Evolutionary conservation across 2,113 vertebrate genomes (phyloP).

Genomic region (Peucedramus taeniatus): DNA sequence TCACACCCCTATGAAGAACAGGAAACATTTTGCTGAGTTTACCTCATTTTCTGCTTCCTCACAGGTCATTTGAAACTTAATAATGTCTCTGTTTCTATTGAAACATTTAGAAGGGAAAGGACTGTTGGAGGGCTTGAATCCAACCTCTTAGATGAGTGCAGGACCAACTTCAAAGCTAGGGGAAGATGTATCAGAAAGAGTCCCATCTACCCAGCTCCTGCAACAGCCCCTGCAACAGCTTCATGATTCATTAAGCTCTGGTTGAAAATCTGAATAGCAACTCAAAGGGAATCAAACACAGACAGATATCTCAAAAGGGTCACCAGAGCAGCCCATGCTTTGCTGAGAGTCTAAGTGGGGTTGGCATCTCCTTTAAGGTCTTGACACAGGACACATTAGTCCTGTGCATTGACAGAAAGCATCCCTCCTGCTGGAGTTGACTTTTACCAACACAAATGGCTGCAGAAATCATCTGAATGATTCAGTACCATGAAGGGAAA

Average conservation of each 20-base stretch:
- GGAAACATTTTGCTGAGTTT: not conserved
- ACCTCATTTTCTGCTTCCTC: not conserved
- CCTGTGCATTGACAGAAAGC: not conserved
- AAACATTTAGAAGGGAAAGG: not conserved
- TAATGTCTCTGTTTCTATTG: not conserved
- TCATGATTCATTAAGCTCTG: not conserved
- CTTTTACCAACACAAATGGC: not conserved
- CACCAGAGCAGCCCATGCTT: not conserved
- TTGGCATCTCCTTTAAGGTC: not conserved
- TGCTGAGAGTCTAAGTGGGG: not conserved
- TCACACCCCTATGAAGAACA: not conserved
- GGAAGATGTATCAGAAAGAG: not conserved
- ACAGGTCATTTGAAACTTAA: not conserved
- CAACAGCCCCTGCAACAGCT: not conserved
- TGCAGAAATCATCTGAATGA: not conserved
- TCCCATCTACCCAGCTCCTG: not conserved
- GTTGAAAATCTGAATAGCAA: not conserved
- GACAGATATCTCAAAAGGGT: not conserved
- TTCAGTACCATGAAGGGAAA: not conserved
- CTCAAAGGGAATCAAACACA: not conserved
- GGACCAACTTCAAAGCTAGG: not conserved
- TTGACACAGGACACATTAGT: not conserved
- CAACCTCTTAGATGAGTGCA: not conserved
- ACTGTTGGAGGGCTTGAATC: not conserved
- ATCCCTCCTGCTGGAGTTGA: not conserved